phyloP scores from a whole-genome alignment of 2,888 invertebrate genomes.

The Synanthedon vespiformis region DNA sequence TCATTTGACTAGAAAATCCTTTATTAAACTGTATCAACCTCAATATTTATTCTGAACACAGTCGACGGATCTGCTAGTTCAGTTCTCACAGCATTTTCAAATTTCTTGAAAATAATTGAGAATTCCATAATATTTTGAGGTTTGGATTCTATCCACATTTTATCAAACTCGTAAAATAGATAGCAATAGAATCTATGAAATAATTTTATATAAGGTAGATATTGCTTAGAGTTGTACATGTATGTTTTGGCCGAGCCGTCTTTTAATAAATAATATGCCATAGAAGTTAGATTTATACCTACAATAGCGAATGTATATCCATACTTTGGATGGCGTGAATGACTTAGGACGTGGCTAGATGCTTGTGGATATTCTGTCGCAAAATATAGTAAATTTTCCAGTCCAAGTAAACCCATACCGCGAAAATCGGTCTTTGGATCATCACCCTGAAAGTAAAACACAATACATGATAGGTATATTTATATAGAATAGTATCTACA shows the following conservation, averaged over 20 bases:
- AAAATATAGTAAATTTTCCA: slow-evolving; percentile 92
- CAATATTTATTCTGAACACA: slow-evolving; percentile 83
- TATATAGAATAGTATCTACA: background rate
- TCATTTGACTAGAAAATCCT: background rate
- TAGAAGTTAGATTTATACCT: slow-evolving; percentile 94
- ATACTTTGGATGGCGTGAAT: slow-evolving; percentile 89
- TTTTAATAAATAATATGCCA: slow-evolving; percentile 85
- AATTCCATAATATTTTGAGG: slow-evolving; percentile 97
- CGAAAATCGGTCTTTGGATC: slow-evolving; percentile 99
- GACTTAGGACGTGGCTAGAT: slow-evolving; percentile 85
- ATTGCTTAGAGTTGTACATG: slow-evolving; percentile 84
- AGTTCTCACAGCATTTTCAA: slow-evolving; percentile 79
- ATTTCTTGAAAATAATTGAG: slow-evolving; percentile 85
- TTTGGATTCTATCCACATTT: slow-evolving; percentile 92
- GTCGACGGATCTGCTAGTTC: slow-evolving; percentile 77
- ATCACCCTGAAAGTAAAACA: slow-evolving; percentile 77
- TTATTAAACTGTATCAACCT: slow-evolving; percentile 75
- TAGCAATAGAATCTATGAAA: slow-evolving; percentile 96
- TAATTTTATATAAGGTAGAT: slow-evolving; percentile 75
- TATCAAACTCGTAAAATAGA: slow-evolving; percentile 93
- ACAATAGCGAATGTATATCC: slow-evolving; percentile 93
- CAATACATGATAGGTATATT: background rate
- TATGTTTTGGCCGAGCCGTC: slow-evolving; percentile 89
- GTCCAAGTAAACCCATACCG: slow-evolving; percentile 95
- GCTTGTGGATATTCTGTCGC: slow-evolving; percentile 83